Evolutionary conservation across 2,888 invertebrate genomes (phyloP), one percentile per base, ranked within the genome.

Genomic region (Microctonus aethiopoides): DNA sequence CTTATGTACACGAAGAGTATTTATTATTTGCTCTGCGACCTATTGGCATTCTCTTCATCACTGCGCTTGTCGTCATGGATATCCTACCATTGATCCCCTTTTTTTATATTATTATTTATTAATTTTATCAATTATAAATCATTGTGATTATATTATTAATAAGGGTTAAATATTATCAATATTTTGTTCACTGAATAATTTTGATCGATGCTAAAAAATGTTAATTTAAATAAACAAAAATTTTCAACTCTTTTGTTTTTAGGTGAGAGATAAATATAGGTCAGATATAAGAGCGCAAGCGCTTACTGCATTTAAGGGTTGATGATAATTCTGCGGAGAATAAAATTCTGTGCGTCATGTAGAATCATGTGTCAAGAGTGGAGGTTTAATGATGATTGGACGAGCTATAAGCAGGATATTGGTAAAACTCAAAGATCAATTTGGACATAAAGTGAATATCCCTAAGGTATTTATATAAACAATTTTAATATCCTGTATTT

Each of bases 211-310:
- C n/a, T n/a, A 4, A 6, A 46, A 4, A 16, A 46, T 46, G n/a
- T 20, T 16, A 6, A 46, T 16, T 46, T 5, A 2, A 6, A 46
- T 46, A 46, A 36, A 36, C 36, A 34, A 6, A 32, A 41, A 54
- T 24, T 36, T 60, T 59, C 7, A 29, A 5, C 22, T 54, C 61
- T 54, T 36, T 59, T 32, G 24, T 29, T 57, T 46, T 41, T 22
- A 32, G 11, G 26, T 22, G 29, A 11, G 29, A 11, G 51, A 51
- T 39, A 62, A 51, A 41, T 63, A 52, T 41, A 67, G 60, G 67
- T 57, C 51, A 61, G n/a, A 46, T 16, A 22, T 54, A 11, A 72
- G 61, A 54, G 77, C 77, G 77, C 77, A 77, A 73, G 77, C 75
- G 77, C 75, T 64, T n/a, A 2, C n/a, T n/a, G n/a, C 13, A 20